Base-by-base conservation (phyloP, 2,797 vertebrate genomes). In the Manis crassicaudata region DNA sequence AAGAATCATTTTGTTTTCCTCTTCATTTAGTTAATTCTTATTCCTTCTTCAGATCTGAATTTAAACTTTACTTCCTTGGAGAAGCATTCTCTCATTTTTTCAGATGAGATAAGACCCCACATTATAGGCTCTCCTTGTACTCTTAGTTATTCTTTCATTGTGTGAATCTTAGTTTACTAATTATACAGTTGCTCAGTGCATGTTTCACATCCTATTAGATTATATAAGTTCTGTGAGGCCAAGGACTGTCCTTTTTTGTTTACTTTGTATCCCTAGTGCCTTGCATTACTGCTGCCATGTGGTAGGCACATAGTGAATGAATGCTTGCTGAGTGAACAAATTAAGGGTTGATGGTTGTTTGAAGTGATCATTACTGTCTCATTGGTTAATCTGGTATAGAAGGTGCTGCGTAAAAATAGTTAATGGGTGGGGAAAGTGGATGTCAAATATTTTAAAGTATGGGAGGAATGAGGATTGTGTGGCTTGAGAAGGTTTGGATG, bases 51-150 rank as follows among this genome's bases (percentile, higher is more conserved):
- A 90, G 63, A 58, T 68, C n/a, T 65, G n/a, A 83, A 90, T 92
- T 81, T 85, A 83, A 93, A 50, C 18, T 13, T 92, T 46, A 86
- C 20, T 87, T 92, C 35, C 35, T 75, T 94, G 87, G 68, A 94
- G 82, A 77, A 85, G 16, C 21, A 54, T 54, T 88, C 46, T 92
- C 14, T 92, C 50, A 77, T 88, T 94, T 29, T 89, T 93, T 16
- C 56, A 81, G 6, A 58, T 95, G 46, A 81, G 29, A 21, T 62
- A 29, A 80, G 58, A 89, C 68, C 37, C 63, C 65, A 76, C 37
- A 32, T 63, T 43, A 79, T 72, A 90, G 54, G 3, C 9, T 67
- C 50, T 88, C 20, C 35, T 90, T 62, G 65, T 11, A 50, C 4
- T 90, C 7, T 67, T 23, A 52, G 35, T 83, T 2, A 21, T 91